These are phyloP conservation scores for Ips nitidus DNA, from an alignment of 1,140 invertebrate genomes.

Conservation along the genomic window DNA sequence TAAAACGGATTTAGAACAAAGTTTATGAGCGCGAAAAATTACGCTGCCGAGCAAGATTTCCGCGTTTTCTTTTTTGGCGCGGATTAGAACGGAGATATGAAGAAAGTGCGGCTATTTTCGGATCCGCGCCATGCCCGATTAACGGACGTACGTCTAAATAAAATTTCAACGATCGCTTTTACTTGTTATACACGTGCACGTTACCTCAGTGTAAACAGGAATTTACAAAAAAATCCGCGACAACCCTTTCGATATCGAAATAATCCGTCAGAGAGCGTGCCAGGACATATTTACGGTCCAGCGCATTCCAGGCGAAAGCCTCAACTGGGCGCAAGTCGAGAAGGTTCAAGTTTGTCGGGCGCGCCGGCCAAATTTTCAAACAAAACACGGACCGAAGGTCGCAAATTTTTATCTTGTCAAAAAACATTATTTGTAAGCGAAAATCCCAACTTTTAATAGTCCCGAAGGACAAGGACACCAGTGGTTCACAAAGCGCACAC, in stretches of 20 bases:
- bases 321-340: too few species aligned
- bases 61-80: constrained; percentile 32
- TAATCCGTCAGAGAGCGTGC: too few species aligned
- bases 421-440: neutral
- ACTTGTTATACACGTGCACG: too few species aligned
- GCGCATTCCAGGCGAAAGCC: too few species aligned
- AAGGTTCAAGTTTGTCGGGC: too few species aligned
- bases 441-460: constrained; percentile 16
- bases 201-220: neutral
- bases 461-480: constrained; percentile 29
- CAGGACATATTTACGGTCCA: too few species aligned
- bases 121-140: neutral
- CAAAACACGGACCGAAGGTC: too few species aligned
- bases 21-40: constrained; percentile 33
- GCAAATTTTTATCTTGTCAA: neutral
- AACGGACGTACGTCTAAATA: constrained; percentile 2
- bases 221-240: too few species aligned
- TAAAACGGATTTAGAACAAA: constrained; percentile 34
- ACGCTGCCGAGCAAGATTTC: constrained; percentile 23
- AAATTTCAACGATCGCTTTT: neutral
- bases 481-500: too few species aligned
- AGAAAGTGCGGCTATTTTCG: constrained; percentile 9
- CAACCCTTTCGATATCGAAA: too few species aligned
- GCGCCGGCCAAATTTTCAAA: too few species aligned
- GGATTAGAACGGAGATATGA: constrained; percentile 16